phyloP scores from a whole-genome alignment of 1,140 invertebrate species.

The Arion vulgaris region DNA sequence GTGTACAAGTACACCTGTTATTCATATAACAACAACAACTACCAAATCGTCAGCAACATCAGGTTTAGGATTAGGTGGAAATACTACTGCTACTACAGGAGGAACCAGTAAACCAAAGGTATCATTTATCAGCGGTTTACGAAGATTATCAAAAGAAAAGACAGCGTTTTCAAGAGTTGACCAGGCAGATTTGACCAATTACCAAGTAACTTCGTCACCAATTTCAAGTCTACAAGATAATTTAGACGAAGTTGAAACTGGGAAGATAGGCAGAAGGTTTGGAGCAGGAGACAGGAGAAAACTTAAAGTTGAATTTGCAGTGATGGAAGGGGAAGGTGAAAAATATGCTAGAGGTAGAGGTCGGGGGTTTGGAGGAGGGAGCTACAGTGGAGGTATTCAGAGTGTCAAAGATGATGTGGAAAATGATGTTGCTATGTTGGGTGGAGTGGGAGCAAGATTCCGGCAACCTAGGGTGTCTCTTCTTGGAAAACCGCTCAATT shows the following conservation, averaged over 20 bases:
- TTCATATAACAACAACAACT: conserved; percentile 2
- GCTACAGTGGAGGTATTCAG: conserved; percentile 35
- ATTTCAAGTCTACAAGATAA: neutral
- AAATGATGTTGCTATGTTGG: conserved; percentile 50
- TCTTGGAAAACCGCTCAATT: conserved; percentile 90
- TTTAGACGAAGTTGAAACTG: neutral
- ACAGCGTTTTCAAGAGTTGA: neutral
- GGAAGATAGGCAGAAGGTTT: conserved; percentile 35
- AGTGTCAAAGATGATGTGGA: conserved; percentile 33
- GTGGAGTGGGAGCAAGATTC: conserved; percentile 54
- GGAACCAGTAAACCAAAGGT: neutral
- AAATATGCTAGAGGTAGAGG: conserved; percentile 45
- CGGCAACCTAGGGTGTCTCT: conserved; percentile 83
- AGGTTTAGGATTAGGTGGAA: neutral
- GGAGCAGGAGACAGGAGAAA: conserved; percentile 49
- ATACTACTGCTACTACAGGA: neutral
- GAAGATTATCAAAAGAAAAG: conserved; percentile 3
- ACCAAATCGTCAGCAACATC: conserved; percentile 3
- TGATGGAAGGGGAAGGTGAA: conserved; percentile 52
- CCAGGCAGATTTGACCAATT: neutral
- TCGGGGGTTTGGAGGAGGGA: conserved; percentile 47
- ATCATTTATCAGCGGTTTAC: conserved; percentile 17
- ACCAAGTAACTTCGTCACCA: neutral
- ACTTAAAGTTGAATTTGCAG: conserved; percentile 56
- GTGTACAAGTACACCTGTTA: neutral